Evolutionary conservation across 2,888 invertebrate genomes (phyloP), one percentile per base, ranked within the genome.

Genomic region (Noctua janthe): DNA sequence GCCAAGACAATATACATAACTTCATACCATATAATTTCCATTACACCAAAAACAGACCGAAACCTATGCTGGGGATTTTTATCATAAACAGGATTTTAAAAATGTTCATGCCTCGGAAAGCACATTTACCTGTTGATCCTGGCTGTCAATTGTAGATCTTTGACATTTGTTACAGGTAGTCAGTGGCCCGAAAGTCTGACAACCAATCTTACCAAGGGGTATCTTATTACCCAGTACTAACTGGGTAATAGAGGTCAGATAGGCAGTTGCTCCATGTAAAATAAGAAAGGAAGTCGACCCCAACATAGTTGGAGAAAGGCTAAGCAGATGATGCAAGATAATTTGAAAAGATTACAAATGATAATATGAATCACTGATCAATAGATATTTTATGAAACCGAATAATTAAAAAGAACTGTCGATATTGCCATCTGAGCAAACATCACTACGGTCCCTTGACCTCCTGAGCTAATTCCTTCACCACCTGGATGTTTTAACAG

Each of bases 401-500:
- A 13, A 56, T 35, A 39, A 49, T 59, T 20, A 6, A 47, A 64
- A 49, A 56, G 20, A 67, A 47, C 49, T 15, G 43, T 51, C 15
- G 4, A 23, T 29, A n/a, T 29, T 43, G 64, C 47, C 87, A 76
- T 17, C 73, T 87, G 59, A 67, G 1, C 59, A 84, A 76, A 84
- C 35, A 70, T 0, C 4, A 39, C 39, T 10, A 7, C 17, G 51
- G 67, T 78, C 79, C 87, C 88, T 74, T 84, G 85, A 84, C 86
- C 87, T 54, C 39, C 20, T 87, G 29, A 78, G 78, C 86, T 49
- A 84, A 85, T 85, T 85, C 23, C 35, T 13, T 29, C n/a, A 74
- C 43, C 79, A 87, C 74, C 84, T 85, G 75, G 73, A 64, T 78
- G 64, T 87, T 67, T 84, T 3, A 20, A 56, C 86, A 86, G 85